Evolutionary conservation across 2,797 vertebrate species (phyloP).

Genomic region (Phrynocephalus vlangalii): DNA sequence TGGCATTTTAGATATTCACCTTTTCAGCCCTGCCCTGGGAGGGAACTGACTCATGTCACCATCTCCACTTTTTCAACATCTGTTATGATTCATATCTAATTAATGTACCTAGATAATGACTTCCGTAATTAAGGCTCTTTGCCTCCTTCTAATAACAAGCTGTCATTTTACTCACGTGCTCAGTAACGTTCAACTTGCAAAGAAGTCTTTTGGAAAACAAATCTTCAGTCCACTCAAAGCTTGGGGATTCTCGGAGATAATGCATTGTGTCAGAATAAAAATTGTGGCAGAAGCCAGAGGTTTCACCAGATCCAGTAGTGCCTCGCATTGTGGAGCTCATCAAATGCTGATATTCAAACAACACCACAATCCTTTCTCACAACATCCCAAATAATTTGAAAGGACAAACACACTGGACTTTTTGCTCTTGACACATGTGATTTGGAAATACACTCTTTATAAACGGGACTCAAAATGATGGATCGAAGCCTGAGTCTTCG

Average conservation of each 20-base stretch:
- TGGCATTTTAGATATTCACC: conserved; percentile 42
- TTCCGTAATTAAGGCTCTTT: background rate
- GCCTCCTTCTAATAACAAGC: background rate
- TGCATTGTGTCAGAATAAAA: background rate
- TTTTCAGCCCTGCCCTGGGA: background rate
- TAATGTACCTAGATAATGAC: background rate
- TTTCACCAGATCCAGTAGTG: background rate
- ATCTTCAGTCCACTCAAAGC: background rate
- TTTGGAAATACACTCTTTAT: background rate
- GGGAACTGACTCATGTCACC: background rate
- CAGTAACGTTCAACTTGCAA: accelerated
- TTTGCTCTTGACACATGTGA: background rate
- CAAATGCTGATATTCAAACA: background rate
- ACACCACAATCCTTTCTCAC: background rate
- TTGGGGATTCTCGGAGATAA: background rate
- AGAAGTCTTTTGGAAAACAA: background rate
- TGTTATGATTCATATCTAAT: background rate
- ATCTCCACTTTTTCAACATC: background rate
- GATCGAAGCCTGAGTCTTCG: background rate
- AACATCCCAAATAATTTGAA: conserved; percentile 20
- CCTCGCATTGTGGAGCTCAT: background rate
- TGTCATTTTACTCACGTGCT: background rate
- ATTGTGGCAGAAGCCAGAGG: background rate
- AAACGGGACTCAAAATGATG: background rate
- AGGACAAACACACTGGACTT: background rate